These are phyloP conservation scores for Drosophila formosana DNA, from an alignment of 2,888 invertebrate genomes.

Conservation along the genomic window DNA sequence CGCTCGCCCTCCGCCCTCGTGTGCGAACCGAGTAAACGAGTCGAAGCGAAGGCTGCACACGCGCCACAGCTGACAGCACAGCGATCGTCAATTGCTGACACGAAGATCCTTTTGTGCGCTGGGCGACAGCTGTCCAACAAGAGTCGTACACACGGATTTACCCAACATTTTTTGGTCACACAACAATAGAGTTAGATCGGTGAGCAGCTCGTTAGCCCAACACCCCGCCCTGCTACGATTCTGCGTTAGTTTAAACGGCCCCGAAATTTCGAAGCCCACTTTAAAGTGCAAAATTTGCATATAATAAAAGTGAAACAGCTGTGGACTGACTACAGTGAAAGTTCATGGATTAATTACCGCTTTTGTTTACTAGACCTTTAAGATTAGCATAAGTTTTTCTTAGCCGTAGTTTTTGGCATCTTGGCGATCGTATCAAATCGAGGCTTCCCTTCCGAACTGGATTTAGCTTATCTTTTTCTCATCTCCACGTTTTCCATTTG, in stretches of 20 bases:
- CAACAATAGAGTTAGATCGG: conserved; percentile 35
- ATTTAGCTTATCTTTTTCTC: conserved; percentile 30
- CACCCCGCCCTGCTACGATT: conserved; percentile 31
- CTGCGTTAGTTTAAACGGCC: conserved; percentile 17
- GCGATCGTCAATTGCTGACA: conserved; percentile 50
- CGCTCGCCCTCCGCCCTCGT: conserved; percentile 24
- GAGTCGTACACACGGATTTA: conserved; percentile 5
- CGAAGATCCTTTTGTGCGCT: conserved; percentile 31
- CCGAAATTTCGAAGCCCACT: conserved; percentile 9
- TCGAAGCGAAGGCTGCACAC: conserved; percentile 52
- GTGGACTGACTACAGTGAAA: conserved; percentile 52
- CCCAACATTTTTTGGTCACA: conserved; percentile 20
- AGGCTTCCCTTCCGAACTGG: conserved; percentile 39
- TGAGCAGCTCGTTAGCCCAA: conserved; percentile 45
- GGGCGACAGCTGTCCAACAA: conserved; percentile 45
- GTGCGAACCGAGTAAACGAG: conserved; percentile 25
- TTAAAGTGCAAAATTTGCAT: conserved; percentile 64
- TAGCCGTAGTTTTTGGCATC: conserved; percentile 34
- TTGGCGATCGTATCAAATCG: conserved; percentile 22
- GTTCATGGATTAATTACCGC: conserved; percentile 69
- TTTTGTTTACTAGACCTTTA: conserved; percentile 59
- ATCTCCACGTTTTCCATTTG: conserved; percentile 22
- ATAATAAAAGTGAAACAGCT: conserved; percentile 69
- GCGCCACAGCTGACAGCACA: conserved; percentile 62
- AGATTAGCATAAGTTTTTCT: conserved; percentile 63